Evolutionary conservation across 64 coral and sea anemone species (phyloP).

Genomic region (Porites australiensis): DNA sequence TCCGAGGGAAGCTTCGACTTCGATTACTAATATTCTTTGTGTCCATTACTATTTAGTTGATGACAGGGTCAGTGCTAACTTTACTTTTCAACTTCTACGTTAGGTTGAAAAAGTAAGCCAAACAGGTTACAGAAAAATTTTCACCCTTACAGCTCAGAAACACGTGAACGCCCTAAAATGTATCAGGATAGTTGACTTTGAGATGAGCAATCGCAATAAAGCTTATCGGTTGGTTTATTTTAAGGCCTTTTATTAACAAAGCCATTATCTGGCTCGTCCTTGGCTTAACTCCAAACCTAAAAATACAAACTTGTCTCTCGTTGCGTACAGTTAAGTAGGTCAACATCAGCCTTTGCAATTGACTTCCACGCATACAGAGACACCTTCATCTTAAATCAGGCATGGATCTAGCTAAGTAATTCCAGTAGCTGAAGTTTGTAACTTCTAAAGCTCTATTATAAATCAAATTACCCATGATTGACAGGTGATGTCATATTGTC

Average conservation of each 20-base stretch:
- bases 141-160: not conserved
- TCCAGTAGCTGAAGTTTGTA: constrained; percentile 1
- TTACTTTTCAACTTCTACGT: not conserved
- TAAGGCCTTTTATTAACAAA: not conserved
- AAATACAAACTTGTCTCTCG: not conserved
- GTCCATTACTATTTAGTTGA: not conserved
- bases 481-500: not conserved
- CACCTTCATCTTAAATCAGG: not conserved
- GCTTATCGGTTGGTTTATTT: constrained; percentile 1
- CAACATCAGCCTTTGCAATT: not conserved
- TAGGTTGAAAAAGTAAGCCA: not conserved
- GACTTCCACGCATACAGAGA: not conserved
- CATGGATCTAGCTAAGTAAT: not conserved
- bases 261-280: not conserved
- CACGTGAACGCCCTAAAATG: not conserved
- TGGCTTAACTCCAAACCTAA: not conserved
- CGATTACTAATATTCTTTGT: not conserved
- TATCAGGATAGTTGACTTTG: not conserved
- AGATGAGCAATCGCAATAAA: not conserved
- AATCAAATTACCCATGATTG: not conserved
- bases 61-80: not conserved
- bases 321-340: not conserved
- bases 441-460: not conserved
- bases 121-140: constrained; percentile 2
- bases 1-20: not conserved